Base-by-base conservation (phyloP, 2,797 vertebrate genomes). In the Bufotes viridis region DNA sequence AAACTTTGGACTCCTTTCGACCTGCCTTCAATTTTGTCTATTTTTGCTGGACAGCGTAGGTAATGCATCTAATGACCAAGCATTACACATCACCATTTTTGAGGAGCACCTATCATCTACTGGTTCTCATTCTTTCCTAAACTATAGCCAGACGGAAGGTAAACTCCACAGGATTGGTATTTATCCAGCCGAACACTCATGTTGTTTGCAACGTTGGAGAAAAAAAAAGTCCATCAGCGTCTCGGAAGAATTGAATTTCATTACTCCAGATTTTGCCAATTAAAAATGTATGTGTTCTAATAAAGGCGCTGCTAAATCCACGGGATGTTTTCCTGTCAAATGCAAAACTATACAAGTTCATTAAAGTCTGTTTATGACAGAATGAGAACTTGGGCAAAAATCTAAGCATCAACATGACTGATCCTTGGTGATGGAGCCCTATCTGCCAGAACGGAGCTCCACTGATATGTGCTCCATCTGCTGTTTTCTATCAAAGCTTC, bases 221-320 rank as follows among this genome's bases (percentile, higher is more conserved):
- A 26, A 24, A 57, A 72, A n/a, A n/a, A 0, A 70, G 34, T 70
- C 26, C 29, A 51, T 79, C 65, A 55, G 79, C 70, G 17, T 70
- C 51, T 57, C 72, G 20, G 74, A 72, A 72, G 85, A 81, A 80
- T 42, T 72, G 85, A 70, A 79, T 65, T n/a, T 29, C 79, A 60
- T 70, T 42, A n/a, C 51, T 69, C 85, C 76, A 87, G 55, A 63
- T 81, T 87, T 69, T 12, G 17, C 29, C 53, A 70, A 61, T 74
- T 72, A 51, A 61, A 78, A 81, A 75, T 80, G 57, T 61, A 87
- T 87, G 79, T 26, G 53, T 18, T 24, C 67, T 63, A 42, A 24
- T 3, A 69, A 79, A 53, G 74, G 51, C 12, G 34, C 42, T 11
- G 74, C 74, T 22, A 76, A 8, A 53, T 76, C 51, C 53, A 76